Conservation (phyloP, 2,888 invertebrate species). For the Sclerodermus sp. region DNA sequence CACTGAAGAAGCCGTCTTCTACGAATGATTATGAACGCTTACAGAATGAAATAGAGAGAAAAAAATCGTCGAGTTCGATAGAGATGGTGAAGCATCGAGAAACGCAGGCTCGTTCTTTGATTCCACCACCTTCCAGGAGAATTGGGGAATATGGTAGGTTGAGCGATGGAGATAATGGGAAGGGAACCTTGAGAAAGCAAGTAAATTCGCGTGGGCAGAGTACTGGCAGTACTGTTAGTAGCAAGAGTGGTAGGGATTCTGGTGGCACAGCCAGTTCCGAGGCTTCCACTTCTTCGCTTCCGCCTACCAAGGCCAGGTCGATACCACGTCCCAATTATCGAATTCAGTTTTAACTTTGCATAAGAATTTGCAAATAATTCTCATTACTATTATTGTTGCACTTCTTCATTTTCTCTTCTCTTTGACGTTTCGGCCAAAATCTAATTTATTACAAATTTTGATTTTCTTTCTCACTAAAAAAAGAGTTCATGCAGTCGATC, state of each 20-base stretch:
- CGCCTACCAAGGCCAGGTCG: constrained; percentile 67
- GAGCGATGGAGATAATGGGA: constrained; percentile 58
- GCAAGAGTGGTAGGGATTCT: constrained; percentile 60
- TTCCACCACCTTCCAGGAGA: constrained; percentile 61
- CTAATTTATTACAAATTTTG: too few relatives aligned
- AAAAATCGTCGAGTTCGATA: constrained; percentile 44
- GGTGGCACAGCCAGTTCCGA: constrained; percentile 63
- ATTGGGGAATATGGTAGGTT: constrained; percentile 65
- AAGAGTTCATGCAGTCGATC: too few relatives aligned
- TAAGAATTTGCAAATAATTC: too few relatives aligned
- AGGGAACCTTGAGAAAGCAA: constrained; percentile 43
- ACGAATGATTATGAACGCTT: constrained; percentile 68
- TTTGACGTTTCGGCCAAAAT: too few relatives aligned
- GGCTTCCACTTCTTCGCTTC: constrained; percentile 63
- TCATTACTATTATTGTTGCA: too few relatives aligned
- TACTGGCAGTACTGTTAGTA: constrained; percentile 53
- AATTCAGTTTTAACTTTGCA: constrained; percentile 68
- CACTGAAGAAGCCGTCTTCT: constrained; percentile 32
- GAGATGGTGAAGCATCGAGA: constrained; percentile 54
- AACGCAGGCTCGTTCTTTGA: constrained; percentile 60
- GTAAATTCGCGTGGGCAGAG: constrained; percentile 44
- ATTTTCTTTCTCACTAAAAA: too few relatives aligned
- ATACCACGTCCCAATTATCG: constrained; percentile 70
- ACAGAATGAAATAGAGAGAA: constrained; percentile 57
- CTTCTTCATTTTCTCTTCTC: too few relatives aligned